Conservation (phyloP, 2,888 invertebrate genomes). For the Sesia bembeciformis region DNA sequence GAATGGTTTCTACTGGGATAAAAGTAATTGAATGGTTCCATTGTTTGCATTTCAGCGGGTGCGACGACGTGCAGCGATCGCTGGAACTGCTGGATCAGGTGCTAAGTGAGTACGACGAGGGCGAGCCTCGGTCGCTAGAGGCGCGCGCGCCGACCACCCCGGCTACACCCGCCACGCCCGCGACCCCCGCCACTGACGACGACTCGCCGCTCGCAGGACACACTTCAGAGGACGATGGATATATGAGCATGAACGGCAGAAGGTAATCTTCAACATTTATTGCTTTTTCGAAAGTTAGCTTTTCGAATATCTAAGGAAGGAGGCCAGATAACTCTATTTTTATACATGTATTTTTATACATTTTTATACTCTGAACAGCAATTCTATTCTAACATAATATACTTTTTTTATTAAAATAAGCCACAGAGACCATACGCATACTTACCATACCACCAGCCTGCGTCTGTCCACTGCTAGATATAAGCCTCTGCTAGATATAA, state of each 20-base stretch:
- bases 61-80: constrained; percentile 91
- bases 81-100: constrained; percentile 91
- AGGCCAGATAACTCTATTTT: too few relatives aligned
- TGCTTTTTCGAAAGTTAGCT: too few relatives aligned
- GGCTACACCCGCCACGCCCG: constrained; percentile 70
- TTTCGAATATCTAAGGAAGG: too few relatives aligned
- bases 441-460: too few relatives aligned
- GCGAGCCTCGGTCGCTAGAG: constrained; percentile 68
- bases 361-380: too few relatives aligned
- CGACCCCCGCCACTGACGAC: constrained; percentile 77
- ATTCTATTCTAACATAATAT: too few relatives aligned
- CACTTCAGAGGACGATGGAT: constrained; percentile 93
- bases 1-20: too few relatives aligned
- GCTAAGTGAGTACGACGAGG: constrained; percentile 92
- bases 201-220: constrained; percentile 86
- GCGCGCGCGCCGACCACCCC: constrained; percentile 62
- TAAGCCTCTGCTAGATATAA: too few relatives aligned
- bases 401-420: too few relatives aligned
- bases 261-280: constrained; percentile 45
- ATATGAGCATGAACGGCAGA: constrained; percentile 93
- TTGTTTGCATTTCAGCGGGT: constrained; percentile 76
- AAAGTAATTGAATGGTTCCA: not conserved
- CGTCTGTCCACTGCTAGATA: too few relatives aligned
- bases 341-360: too few relatives aligned
- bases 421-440: too few relatives aligned